Base-by-base conservation (phyloP, 2,113 vertebrate genomes). In the Polyodon spathula region DNA sequence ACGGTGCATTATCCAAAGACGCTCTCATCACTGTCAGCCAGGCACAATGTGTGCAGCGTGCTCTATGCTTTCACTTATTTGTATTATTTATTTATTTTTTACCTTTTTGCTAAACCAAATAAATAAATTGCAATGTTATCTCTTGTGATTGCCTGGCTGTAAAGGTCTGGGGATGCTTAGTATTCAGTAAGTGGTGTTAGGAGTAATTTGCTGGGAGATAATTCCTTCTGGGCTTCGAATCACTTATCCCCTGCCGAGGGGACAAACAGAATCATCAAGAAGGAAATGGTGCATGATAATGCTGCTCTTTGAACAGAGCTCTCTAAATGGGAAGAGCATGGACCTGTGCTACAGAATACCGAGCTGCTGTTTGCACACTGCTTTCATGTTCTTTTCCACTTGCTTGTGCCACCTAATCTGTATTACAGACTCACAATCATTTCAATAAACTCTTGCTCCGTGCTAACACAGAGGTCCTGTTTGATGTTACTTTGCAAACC, bases 241-340 rank as follows among this genome's bases (percentile, higher is more conserved):
- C 73, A 77, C 67, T 69, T 76, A 74, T 71, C 78, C 83, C 70
- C 73, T 60, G 62, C 62, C 73, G 76, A 70, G 81, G 68, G 71
- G 68, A 84, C 76, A 85, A 84, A 84, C 80, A 84, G 80, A 82
- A 73, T 69, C 74, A 75, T 74, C 77, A 76, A 71, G 78, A 64
- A 80, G 76, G 80, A 87, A 86, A 86, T 77, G 81, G 74, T 71
- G 75, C 78, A 71, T 74, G 73, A 84, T 79, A 81, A 79, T 79
- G 71, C 52, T 46, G 67, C 76, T 75, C 67, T 80, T 78, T 80
- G 78, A 81, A 77, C 70, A 81, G 72, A 80, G 57, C 72, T 71
- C 76, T 77, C 72, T 80, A 81, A 81, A 77, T 78, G 71, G 70
- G 79, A 76, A 80, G 78, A 79, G 68, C 79, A 76, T 73, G 78